Evolutionary conservation across 2,797 vertebrate species (phyloP), one percentile per base, ranked within the genome.

Genomic region (Austrolebias charrua): DNA sequence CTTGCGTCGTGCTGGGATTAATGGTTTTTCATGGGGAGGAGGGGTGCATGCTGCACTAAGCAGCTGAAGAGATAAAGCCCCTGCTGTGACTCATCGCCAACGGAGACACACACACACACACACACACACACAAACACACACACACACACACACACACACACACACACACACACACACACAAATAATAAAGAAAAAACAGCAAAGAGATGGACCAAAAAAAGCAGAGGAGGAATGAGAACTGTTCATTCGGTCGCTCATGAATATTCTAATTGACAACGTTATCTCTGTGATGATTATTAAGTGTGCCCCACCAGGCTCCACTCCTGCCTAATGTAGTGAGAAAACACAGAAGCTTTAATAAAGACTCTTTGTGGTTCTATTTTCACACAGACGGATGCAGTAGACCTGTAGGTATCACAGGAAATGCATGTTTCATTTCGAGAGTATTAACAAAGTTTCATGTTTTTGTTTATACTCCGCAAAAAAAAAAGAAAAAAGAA

Each of bases 31-130:
- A 20, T 78, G 80, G 47, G 67, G 84, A 57, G 73, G 80, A 80
- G 81, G 82, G 80, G 75, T 44, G 61, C 65, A 84, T 55, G 83
- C 86, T 80, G 79, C 82, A 62, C 79, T 87, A 81, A 89, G 87
- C 89, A 88, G 86, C 81, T 66, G 82, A 87, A 65, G 70, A 87
- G 89, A 91, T 90, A 82, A 89, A 87, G 63, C 88, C 85, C 90
- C 89, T 76, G 66, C 86, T 78, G 88, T 93, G 91, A 93, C 83
- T 92, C 92, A 92, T 91, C 83, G 69, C 60, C 59, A 71, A 69
- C 71, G 50, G 51, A 68, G 76, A 73, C 46, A 79, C 69, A 63
- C 38, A 40, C 38, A 40, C 1, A 40, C 38, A 40, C 1, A 73
- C 46, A 79, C 69, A 63, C 38, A 40, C 38, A 40, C 1, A 73